Evolutionary conservation across 2,113 vertebrate genomes (phyloP), one percentile per base, ranked within the genome.

Genomic region (Psittacus erithacus): DNA sequence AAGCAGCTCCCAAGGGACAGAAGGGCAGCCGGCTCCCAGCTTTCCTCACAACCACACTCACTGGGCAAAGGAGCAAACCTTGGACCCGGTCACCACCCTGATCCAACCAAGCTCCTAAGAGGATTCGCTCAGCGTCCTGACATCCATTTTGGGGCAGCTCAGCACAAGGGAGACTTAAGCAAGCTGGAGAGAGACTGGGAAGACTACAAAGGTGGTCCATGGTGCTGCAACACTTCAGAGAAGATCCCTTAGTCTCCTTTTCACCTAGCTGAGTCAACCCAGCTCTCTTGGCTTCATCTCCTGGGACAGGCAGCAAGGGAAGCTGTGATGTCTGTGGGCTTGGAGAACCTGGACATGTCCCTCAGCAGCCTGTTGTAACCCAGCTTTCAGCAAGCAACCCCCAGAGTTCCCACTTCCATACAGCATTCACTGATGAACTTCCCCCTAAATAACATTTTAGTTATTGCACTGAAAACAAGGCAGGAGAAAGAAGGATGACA

Each of bases 341-440:
- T 1, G 0, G 23, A 41, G 19, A 27, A 64, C 4, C 12, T 2
- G 22, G 25, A 33, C 29, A 10, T 0, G 0, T 31, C 25, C 46
- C 20, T 43, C 41, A 29, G 49, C 44, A 90, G 64, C 46, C 67
- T 53, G 28, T 2, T 3, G 53, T 4, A 53, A 43, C 11, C 13
- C 68, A 65, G 47, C 16, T 53, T 53, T 33, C 57, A 62, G 41
- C 39, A 50, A 79, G 47, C 17, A 43, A 28, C 5, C 8, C 29
- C 52, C 43, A 41, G 11, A 55, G 35, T 11, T 16, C 2, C 57
- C 57, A 0, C 35, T 22, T 65, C 22, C 50, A 43, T 23, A 11
- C 9, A 15, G 3, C 0, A 0, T 1, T 33, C 23, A 28, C 13
- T 4, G 7, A 18, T 7, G 4, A 0, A 3, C 41, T n/a, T 11